Evolutionary conservation across 1,140 invertebrate genomes (phyloP).

Genomic region (Subanguina moxae): DNA sequence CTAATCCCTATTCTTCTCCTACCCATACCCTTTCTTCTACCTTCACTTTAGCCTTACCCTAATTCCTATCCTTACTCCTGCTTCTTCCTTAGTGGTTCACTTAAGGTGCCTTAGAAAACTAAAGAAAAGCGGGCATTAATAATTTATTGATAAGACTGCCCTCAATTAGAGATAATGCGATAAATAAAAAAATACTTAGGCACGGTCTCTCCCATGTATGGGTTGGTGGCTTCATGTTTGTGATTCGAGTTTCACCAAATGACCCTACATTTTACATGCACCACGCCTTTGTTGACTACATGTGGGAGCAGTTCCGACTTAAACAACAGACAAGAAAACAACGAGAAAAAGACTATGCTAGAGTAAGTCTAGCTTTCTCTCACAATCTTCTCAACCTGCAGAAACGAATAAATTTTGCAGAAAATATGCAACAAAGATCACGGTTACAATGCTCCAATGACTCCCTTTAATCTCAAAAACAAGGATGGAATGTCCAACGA

Average conservation of each 20-base stretch:
- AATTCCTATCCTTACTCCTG: no score
- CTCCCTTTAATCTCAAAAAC: constrained; percentile 53
- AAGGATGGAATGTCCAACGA: constrained; percentile 57
- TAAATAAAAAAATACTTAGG: neutral
- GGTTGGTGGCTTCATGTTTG: constrained; percentile 60
- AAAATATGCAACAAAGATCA: constrained; percentile 52
- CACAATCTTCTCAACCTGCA: neutral
- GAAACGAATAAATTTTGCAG: constrained; percentile 33
- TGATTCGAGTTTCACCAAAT: constrained; percentile 54
- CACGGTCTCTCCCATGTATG: constrained; percentile 50
- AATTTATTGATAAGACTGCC: neutral
- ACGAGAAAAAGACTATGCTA: constrained; percentile 55
- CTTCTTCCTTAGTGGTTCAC: no score
- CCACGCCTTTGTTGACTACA: constrained; percentile 60
- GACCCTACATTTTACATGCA: constrained; percentile 57
- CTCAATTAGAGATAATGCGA: no score
- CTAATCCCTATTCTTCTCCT: no score
- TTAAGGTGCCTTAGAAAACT: neutral
- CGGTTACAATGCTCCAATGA: constrained; percentile 51
- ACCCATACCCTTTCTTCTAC: no score
- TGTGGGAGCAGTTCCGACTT: constrained; percentile 60
- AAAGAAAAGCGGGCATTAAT: neutral
- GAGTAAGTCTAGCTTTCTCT: constrained; percentile 33
- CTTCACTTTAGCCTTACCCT: no score
- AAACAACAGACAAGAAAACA: constrained; percentile 50